Evolutionary conservation across 1,140 invertebrate genomes (phyloP).

Genomic region (Drosophila bipectinata): DNA sequence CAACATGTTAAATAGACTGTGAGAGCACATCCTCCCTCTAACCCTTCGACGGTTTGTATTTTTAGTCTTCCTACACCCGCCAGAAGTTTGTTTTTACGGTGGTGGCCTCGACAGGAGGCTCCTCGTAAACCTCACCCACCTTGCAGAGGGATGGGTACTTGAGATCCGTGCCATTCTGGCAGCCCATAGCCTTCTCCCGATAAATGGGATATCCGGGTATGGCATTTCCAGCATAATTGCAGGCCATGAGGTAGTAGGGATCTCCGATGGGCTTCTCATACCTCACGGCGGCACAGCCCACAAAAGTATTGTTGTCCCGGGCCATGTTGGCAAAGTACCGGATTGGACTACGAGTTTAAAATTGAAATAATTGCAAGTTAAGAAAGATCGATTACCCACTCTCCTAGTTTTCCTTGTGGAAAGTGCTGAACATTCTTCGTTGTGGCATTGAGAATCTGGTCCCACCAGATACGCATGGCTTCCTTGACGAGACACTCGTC

Average conservation of each 20-base stretch:
- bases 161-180: slow-evolving; percentile 53
- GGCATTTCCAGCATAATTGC: slow-evolving; percentile 63
- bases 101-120: slow-evolving; percentile 1
- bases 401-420: slow-evolving; percentile 47
- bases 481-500: slow-evolving; percentile 41
- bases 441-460: slow-evolving; percentile 44
- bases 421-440: slow-evolving; percentile 25
- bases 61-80: slow-evolving; percentile 19
- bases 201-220: slow-evolving; percentile 42
- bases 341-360: slow-evolving; percentile 27
- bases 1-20: slow-evolving; percentile 74
- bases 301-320: slow-evolving; percentile 57
- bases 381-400: slow-evolving; percentile 35
- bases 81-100: slow-evolving; percentile 8
- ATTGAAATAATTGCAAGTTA: neutral
- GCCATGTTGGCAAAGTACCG: slow-evolving; percentile 66
- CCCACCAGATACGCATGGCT: slow-evolving; percentile 55
- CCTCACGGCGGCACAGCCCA: slow-evolving; percentile 58
- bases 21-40: slow-evolving; percentile 17
- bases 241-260: slow-evolving; percentile 56
- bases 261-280: slow-evolving; percentile 9
- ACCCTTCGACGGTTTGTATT: slow-evolving; percentile 11
- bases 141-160: slow-evolving; percentile 50
- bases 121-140: slow-evolving; percentile 39
- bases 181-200: slow-evolving; percentile 31